Percentiles rank a stretch among this genome's conserved stretches.
Evolutionary conservation across 1,140 invertebrate genomes (phyloP).

Genomic region (Drosophila yakuba): DNA sequence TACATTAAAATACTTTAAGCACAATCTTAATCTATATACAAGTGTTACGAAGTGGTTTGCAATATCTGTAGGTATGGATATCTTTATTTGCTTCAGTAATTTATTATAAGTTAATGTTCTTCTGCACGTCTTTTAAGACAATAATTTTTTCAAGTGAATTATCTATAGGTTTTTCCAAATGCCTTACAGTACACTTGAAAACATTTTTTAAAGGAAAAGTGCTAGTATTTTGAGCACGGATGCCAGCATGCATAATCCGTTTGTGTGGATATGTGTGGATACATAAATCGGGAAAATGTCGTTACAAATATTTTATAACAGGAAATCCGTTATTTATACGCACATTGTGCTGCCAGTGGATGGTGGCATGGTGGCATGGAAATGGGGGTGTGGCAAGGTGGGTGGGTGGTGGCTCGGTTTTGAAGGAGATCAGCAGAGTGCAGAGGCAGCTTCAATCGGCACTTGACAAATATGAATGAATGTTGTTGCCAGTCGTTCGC

Average conservation of each 20-base stretch:
- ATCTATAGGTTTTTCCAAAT: too few relatives aligned
- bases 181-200: not conserved
- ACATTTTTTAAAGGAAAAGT: not conserved
- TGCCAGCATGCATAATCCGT: constrained; percentile 23
- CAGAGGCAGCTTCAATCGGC: constrained; percentile 57
- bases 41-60: too few relatives aligned
- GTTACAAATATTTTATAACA: constrained; percentile 82
- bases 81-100: too few relatives aligned
- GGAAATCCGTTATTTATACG: constrained; percentile 83
- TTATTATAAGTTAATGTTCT: too few relatives aligned
- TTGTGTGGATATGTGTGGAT: constrained; percentile 18
- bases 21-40: too few relatives aligned
- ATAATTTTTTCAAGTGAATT: too few relatives aligned
- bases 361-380: not conserved
- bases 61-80: too few relatives aligned
- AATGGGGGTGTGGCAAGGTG: not conserved
- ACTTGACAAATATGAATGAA: constrained; percentile 81
- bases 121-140: too few relatives aligned
- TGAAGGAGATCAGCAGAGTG: constrained; percentile 44
- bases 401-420: constrained; percentile 2
- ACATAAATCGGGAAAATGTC: constrained; percentile 76
- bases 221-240: constrained; percentile 2
- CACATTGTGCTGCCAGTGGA: constrained; percentile 59
- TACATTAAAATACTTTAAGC: too few relatives aligned
- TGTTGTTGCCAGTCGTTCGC: constrained; percentile 70